Evolutionary conservation across 2,888 invertebrate genomes (phyloP).

Genomic region (Agrilus biguttatus): DNA sequence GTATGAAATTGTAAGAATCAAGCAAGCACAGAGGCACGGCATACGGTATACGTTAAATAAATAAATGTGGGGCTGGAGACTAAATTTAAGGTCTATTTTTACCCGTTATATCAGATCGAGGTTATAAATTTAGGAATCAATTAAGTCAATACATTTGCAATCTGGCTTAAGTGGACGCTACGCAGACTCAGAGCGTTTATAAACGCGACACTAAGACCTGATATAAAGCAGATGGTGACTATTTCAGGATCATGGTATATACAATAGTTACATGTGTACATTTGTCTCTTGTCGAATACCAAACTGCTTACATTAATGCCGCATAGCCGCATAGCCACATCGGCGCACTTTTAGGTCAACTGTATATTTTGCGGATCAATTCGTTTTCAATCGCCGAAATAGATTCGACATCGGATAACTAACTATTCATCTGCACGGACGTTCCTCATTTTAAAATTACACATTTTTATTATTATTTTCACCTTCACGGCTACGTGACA

Average conservation of each 20-base stretch:
- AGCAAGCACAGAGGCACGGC: no score
- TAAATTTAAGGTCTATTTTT: conserved; percentile 1
- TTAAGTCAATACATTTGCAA: conserved; percentile 15
- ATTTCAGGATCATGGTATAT: conserved; percentile 20
- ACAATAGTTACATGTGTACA: conserved; percentile 20
- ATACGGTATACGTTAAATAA: no score
- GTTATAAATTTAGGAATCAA: conserved; percentile 17
- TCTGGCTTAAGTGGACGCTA: conserved; percentile 14
- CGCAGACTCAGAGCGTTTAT: conserved; percentile 12
- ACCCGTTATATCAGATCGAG: conserved; percentile 12
- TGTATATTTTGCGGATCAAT: conserved; percentile 8
- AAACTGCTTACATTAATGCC: conserved; percentile 11
- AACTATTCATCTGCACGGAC: no score
- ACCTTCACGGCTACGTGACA: no score
- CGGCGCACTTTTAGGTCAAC: conserved; percentile 6
- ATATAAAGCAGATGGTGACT: conserved; percentile 19
- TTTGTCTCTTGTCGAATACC: conserved; percentile 14
- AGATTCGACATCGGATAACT: conserved; percentile 1
- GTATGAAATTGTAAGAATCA: no score
- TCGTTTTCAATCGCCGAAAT: conserved; percentile 8
- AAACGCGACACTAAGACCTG: conserved; percentile 16
- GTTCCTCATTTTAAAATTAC: no score
- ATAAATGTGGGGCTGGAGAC: no score
- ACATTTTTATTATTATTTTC: no score
- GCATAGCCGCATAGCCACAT: conserved; percentile 4